phyloP scores from a whole-genome alignment of 2,888 invertebrate species.

The Monopis laevigella region DNA sequence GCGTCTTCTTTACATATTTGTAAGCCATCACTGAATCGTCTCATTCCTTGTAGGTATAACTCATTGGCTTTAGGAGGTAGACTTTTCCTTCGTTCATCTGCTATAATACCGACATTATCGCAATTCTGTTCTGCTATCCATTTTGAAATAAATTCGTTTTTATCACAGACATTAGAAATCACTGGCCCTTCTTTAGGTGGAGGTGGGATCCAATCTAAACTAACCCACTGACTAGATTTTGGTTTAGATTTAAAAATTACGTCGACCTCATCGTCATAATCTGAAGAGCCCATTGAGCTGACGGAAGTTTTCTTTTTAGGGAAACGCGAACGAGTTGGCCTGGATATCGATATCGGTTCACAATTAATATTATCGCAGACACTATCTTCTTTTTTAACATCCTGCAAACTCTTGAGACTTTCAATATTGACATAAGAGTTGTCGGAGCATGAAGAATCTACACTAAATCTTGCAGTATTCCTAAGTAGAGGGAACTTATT shows the following conservation, averaged over 20 bases:
- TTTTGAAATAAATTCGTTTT: slow-evolving; percentile 62
- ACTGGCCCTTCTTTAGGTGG: slow-evolving; percentile 61
- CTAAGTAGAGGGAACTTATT: slow-evolving; percentile 47
- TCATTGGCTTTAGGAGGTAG: slow-evolving; percentile 63
- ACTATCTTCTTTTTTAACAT: slow-evolving; percentile 55
- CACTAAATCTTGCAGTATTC: slow-evolving; percentile 57
- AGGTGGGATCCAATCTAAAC: slow-evolving; percentile 64
- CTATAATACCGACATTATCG: slow-evolving; percentile 47
- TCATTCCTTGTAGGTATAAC: slow-evolving; percentile 57
- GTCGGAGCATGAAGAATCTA: slow-evolving; percentile 66
- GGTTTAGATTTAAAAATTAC: slow-evolving; percentile 67
- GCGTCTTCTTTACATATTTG: slow-evolving; percentile 64
- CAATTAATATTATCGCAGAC: slow-evolving; percentile 35
- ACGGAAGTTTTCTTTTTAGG: slow-evolving; percentile 61
- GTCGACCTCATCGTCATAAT: slow-evolving; percentile 62
- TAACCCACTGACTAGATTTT: slow-evolving; percentile 67
- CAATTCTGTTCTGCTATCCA: slow-evolving; percentile 65
- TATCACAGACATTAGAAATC: slow-evolving; percentile 62
- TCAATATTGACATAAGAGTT: slow-evolving; percentile 66
- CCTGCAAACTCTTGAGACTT: slow-evolving; percentile 61
- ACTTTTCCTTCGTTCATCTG: slow-evolving; percentile 57
- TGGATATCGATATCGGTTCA: slow-evolving; percentile 41
- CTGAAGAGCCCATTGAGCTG: slow-evolving; percentile 62
- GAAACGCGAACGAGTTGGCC: slow-evolving; percentile 50
- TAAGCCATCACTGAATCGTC: slow-evolving; percentile 58